Evolutionary conservation across 2,113 vertebrate genomes (phyloP).

Genomic region (Etheostoma spectabile): DNA sequence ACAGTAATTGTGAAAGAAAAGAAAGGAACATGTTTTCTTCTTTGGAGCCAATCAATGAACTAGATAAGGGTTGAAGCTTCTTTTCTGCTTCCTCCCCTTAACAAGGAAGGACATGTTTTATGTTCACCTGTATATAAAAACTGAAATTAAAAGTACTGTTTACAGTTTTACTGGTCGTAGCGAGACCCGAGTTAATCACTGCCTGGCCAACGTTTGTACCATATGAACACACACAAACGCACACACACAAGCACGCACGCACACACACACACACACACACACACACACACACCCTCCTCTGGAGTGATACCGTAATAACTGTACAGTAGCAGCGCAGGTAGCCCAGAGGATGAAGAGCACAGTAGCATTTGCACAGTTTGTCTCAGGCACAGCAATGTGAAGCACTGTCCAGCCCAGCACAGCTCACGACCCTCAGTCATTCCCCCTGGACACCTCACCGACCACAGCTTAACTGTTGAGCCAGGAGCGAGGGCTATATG

Average conservation of each 20-base stretch:
- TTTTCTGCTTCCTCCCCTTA: conserved; percentile 19
- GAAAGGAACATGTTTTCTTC: neutral
- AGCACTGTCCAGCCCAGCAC: conserved; percentile 58
- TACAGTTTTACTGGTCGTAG: conserved; percentile 67
- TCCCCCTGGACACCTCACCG: conserved; percentile 58
- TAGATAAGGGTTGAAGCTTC: conserved; percentile 2
- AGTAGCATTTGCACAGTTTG: conserved; percentile 82
- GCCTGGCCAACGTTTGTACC: conserved; percentile 76
- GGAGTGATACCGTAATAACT: conserved; percentile 32
- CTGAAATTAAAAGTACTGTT: conserved; percentile 62
- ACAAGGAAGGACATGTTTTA: conserved; percentile 29
- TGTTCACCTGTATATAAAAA: conserved; percentile 64
- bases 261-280: conserved; percentile 16
- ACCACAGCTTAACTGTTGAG: conserved; percentile 70
- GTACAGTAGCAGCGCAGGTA: conserved; percentile 33
- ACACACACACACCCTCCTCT: conserved; percentile 45
- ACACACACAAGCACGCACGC: conserved; percentile 22
- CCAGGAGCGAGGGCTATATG: conserved; percentile 5
- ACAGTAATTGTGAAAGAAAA: conserved; percentile 37
- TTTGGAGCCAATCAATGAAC: conserved; percentile 49
- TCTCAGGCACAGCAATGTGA: conserved; percentile 80
- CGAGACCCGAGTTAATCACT: conserved; percentile 70
- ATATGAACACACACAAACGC: too few species aligned
- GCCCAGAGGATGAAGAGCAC: conserved; percentile 62
- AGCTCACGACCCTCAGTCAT: conserved; percentile 42